Base-by-base conservation (phyloP, 2,888 invertebrate species). In the Drosophila suboccidentalis region DNA sequence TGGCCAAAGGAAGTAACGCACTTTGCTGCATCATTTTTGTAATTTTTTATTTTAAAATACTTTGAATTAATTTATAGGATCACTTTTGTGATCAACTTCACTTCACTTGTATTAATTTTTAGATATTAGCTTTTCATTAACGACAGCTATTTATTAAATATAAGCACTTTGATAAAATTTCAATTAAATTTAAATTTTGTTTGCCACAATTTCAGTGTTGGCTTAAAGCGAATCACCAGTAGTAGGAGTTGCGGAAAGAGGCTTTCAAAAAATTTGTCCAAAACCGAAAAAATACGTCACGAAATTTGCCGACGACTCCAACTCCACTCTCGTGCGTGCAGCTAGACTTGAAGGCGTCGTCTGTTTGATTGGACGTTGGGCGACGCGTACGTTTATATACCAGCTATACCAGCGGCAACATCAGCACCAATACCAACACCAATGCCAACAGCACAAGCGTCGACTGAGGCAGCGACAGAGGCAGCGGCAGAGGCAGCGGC, bases 301-400 rank as follows among this genome's bases (percentile, higher is more conserved):
- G 78, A 87, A 85, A 82, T 71, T 49, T 73, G 70, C 84, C 87
- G 85, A 90, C 89, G 82, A 86, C 88, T 91, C 88, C 91, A 91
- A 90, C 87, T 91, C 91, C 84, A 91, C 92, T 92, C 90, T 90
- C 87, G 90, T 84, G 82, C 81, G 89, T 91, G 91, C 82, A 91
- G 92, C 92, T 92, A 92, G 92, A 93, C 92, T 91, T 92, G 91
- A 92, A 93, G 92, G 92, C 92, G 92, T 92, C 92, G 92, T 92
- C 91, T 92, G 92, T 92, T 92, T 93, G 92, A 87, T 90, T 87
- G 87, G 83, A 89, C 86, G 89, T 89, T 87, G 80, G 78, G 71
- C 82, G 90, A 80, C 82, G 89, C 88, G 74, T 84, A 79, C 80
- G 91, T 88, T 92, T 92, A 91, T 92, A 92, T 92, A 92, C 88